Evolutionary conservation across 2,113 vertebrate species (phyloP), one percentile per base, ranked within the genome.

Genomic region (Sarotherodon lohbergeri): DNA sequence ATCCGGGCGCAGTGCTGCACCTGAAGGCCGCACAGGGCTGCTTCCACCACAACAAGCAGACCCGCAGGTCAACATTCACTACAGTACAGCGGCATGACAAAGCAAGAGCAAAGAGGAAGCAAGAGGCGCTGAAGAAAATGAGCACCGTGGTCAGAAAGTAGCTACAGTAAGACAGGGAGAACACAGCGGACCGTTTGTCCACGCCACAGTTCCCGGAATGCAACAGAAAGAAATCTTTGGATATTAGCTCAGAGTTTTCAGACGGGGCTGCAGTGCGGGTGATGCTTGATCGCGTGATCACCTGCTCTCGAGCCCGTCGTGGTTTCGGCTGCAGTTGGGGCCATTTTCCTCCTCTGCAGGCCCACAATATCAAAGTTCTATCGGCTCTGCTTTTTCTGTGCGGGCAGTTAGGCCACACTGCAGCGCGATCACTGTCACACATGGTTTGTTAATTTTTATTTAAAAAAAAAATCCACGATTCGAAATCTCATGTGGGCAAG

Each of bases 181-280:
- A 83, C 80, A 50, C 50, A 85, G 80, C 52, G 87, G 82, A 71
- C 66, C 71, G 16, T 84, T 88, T 97, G 97, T 76, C 93, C 5
- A 61, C 94, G 97, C 97, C 97, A 97, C 97, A 97, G 96, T 96
- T 81, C 84, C 95, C 96, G 97, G 95, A 97, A 97, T 97, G 97
- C 97, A 98, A 97, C 97, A 97, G 97, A 81, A 97, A 93, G 96
- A 96, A 97, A 50, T 98, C 98, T 98, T 98, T 99, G 98, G 98
- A 97, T 96, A 97, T 98, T 94, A 98, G 98, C 98, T 97, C 91
- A 95, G 92, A 93, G 90, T 91, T 95, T 93, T 95, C 59, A 83
- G 17, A 43, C 82, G 4, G 12, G 80, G 80, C 86, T 54, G 32
- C 32, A 32, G 71, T 24, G 59, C 61, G 32, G 17, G 34, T 36